A percentile compares a stretch with the other conserved stretches of the same genome.
These are phyloP conservation scores for Dasysyrphus albostriatus DNA, from an alignment of 2,888 invertebrate species.

Conservation along the genomic window DNA sequence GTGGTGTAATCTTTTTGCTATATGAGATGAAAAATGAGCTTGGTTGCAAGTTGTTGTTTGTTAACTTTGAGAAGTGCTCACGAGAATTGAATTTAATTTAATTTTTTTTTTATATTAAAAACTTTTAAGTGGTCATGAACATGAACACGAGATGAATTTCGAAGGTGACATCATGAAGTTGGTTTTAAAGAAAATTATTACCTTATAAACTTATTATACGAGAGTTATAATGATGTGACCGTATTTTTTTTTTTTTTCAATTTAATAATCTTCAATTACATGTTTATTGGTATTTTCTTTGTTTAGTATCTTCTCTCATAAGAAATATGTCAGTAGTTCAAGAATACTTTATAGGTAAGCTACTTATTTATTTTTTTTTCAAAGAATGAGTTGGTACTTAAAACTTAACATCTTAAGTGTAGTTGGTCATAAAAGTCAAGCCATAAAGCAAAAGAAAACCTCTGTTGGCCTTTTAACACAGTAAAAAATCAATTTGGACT, in stretches of 20 bases:
- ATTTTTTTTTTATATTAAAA: slow-evolving; percentile 6
- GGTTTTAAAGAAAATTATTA: slow-evolving; percentile 24
- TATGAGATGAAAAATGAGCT: slow-evolving; percentile 12
- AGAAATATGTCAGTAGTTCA: slow-evolving; percentile 2
- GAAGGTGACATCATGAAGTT: slow-evolving; percentile 54
- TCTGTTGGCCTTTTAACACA: no score
- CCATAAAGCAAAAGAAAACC: no score
- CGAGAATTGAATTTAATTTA: slow-evolving; percentile 34
- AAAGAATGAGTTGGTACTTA: no score
- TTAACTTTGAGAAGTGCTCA: slow-evolving; percentile 37
- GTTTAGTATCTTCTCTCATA: background rate
- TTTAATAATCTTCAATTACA: background rate
- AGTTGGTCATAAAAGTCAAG: no score
- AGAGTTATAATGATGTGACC: slow-evolving; percentile 4
- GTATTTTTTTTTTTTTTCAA: background rate
- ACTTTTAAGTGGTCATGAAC: slow-evolving; percentile 20
- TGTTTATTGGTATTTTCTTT: background rate
- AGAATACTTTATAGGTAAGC: background rate
- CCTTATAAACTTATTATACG: slow-evolving; percentile 26
- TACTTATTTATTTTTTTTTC: no score
- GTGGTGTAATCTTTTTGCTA: slow-evolving; percentile 9
- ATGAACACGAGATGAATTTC: slow-evolving; percentile 16
- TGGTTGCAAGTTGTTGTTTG: slow-evolving; percentile 18
- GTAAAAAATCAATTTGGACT: no score
- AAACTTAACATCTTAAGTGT: no score